These are phyloP conservation scores for Athrips mouffetella DNA, from an alignment of 2,888 invertebrate species.

Conservation along the genomic window DNA sequence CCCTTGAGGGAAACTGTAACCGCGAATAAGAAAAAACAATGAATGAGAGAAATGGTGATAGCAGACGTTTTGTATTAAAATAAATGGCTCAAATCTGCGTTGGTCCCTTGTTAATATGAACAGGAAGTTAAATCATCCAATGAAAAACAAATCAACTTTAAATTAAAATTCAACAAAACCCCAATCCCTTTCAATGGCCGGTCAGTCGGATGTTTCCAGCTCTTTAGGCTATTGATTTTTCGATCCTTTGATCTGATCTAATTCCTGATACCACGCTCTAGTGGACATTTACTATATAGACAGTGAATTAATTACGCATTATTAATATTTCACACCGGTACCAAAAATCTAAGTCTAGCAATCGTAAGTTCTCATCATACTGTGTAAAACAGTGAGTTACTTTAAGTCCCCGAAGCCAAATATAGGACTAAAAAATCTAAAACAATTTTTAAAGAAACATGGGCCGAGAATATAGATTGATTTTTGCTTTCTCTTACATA, in stretches of 20 bases:
- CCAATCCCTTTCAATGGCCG: conserved; percentile 53
- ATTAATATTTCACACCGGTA: too few species aligned
- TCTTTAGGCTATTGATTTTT: conserved; percentile 59
- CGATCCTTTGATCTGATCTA: conserved; percentile 57
- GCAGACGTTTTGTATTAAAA: conserved; percentile 16
- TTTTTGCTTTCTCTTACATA: too few species aligned
- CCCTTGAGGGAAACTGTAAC: conserved; percentile 58
- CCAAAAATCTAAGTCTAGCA: too few species aligned
- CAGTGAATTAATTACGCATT: too few species aligned
- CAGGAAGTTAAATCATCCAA: conserved; percentile 10
- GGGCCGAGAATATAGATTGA: too few species aligned
- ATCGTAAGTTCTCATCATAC: too few species aligned
- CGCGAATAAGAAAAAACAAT: conserved; percentile 49
- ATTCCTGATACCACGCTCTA: conserved; percentile 29
- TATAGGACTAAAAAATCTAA: too few species aligned
- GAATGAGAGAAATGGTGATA: conserved; percentile 11
- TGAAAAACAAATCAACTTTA: conserved; percentile 51
- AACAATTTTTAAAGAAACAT: too few species aligned
- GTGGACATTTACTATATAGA: background rate
- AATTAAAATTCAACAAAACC: conserved; percentile 66
- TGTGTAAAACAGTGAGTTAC: too few species aligned
- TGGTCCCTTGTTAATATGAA: conserved; percentile 13
- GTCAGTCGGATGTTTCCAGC: conserved; percentile 59
- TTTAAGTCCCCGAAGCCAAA: too few species aligned
- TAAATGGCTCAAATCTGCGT: conserved; percentile 13